A percentile compares a stretch with the other conserved stretches of the same genome.
These are phyloP conservation scores for Drosophila elegans DNA, from an alignment of 1,140 invertebrate species.

Conservation along the genomic window DNA sequence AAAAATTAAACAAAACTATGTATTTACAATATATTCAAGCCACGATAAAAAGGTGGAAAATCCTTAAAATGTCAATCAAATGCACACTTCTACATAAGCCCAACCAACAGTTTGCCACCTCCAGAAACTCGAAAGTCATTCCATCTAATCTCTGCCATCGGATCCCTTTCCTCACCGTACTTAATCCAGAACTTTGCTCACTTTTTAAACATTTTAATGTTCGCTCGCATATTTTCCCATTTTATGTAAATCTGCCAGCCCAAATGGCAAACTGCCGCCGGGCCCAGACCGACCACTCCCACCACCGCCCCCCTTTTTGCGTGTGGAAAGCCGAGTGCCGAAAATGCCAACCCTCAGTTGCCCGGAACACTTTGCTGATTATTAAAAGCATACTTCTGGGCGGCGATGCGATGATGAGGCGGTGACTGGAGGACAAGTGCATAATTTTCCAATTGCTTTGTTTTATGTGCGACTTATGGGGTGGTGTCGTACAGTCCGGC, in stretches of 20 bases:
- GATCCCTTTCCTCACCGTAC: slow-evolving; percentile 6
- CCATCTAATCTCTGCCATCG: slow-evolving; percentile 17
- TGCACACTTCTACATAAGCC: too few species aligned
- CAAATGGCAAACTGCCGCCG: slow-evolving; percentile 25
- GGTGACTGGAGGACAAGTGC: slow-evolving; percentile 63
- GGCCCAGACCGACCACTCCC: slow-evolving; percentile 39
- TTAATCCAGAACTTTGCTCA: slow-evolving; percentile 46
- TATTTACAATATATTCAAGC: background rate
- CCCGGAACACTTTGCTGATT: slow-evolving; percentile 70
- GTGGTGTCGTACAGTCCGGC: slow-evolving; percentile 28
- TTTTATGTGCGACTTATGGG: slow-evolving; percentile 62
- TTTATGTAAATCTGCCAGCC: slow-evolving; percentile 54
- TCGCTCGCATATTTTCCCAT: slow-evolving; percentile 42
- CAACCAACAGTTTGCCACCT: background rate
- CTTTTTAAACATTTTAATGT: slow-evolving; percentile 38
- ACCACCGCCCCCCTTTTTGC: background rate
- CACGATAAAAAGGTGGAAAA: too few species aligned
- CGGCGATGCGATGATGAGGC: slow-evolving; percentile 38
- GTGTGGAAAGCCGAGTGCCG: background rate
- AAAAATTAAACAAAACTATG: too few species aligned
- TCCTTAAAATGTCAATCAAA: background rate
- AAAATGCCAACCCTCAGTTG: slow-evolving; percentile 21
- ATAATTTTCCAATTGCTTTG: slow-evolving; percentile 84
- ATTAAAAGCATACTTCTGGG: slow-evolving; percentile 76
- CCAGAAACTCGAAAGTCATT: slow-evolving; percentile 23